A percentile compares a stretch with the other conserved stretches of the same genome.
Evolutionary conservation across 1,140 invertebrate species (phyloP).

Genomic region (Latrodectus geometricus): DNA sequence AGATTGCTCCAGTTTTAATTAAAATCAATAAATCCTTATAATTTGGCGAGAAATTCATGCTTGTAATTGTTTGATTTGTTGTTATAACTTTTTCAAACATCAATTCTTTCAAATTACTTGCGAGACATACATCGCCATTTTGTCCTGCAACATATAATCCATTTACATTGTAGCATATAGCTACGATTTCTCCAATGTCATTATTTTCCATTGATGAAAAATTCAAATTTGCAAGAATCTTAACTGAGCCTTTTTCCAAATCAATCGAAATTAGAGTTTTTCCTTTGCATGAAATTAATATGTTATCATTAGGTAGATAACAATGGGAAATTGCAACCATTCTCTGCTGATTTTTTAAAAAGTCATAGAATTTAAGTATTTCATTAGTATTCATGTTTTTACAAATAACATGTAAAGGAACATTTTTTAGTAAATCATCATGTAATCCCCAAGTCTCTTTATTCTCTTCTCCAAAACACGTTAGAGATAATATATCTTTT

Average conservation of each 20-base stretch:
- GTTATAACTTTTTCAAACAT: neutral
- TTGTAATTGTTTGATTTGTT: neutral
- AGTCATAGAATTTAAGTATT: slow-evolving; percentile 23
- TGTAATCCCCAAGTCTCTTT: slow-evolving; percentile 21
- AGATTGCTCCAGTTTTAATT: neutral
- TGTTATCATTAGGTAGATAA: neutral
- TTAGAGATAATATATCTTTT: neutral
- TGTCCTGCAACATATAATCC: neutral
- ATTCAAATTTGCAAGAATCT: neutral
- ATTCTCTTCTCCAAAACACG: slow-evolving; percentile 3
- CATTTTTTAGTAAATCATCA: slow-evolving; percentile 1
- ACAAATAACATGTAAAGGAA: neutral
- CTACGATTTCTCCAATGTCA: neutral
- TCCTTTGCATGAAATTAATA: slow-evolving; percentile 8
- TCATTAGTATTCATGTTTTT: slow-evolving; percentile 3
- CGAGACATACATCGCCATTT: slow-evolving; percentile 21
- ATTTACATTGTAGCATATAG: neutral
- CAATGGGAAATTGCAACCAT: neutral
- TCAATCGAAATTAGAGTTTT: neutral
- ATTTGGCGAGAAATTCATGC: slow-evolving; percentile 13
- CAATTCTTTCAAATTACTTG: neutral
- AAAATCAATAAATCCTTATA: neutral
- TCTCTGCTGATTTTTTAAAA: slow-evolving; percentile 3
- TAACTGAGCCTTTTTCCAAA: neutral
- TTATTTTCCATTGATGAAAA: neutral